Evolutionary conservation across 2,797 vertebrate species (phyloP).

Genomic region (Botia kubotai): DNA sequence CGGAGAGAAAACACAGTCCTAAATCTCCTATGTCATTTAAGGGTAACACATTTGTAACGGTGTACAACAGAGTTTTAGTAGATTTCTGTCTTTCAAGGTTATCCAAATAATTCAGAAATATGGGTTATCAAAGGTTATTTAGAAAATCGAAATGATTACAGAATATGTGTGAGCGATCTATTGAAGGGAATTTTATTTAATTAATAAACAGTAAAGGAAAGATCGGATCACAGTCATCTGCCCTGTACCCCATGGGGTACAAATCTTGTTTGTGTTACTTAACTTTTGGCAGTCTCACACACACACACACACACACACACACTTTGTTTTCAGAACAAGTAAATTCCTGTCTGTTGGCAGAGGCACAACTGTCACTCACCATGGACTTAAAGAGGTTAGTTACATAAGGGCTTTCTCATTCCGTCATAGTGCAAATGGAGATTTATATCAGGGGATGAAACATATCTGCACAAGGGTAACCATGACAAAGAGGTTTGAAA

Average conservation of each 20-base stretch:
- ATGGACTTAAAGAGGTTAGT: conserved; percentile 58
- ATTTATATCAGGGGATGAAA: conserved; percentile 60
- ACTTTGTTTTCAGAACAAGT: conserved; percentile 64
- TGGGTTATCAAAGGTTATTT: conserved; percentile 2
- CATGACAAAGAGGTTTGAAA: conserved; percentile 63
- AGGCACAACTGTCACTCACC: conserved; percentile 65
- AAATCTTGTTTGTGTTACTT: conserved; percentile 40
- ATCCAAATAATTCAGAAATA: neutral
- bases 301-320: conserved; percentile 47
- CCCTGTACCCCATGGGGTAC: conserved; percentile 3
- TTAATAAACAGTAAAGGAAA: neutral
- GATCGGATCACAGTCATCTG: neutral
- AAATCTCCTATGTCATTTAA: neutral
- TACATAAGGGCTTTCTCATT: conserved; percentile 64
- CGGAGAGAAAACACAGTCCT: neutral
- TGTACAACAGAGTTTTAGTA: neutral
- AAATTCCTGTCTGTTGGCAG: conserved; percentile 73
- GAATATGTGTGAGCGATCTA: neutral
- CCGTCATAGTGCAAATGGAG: conserved; percentile 59
- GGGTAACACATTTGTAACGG: neutral
- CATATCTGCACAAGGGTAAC: conserved; percentile 53
- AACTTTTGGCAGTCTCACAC: conserved; percentile 39
- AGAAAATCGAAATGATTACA: neutral
- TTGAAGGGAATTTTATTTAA: neutral
- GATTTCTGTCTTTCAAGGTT: neutral